phyloP scores from a whole-genome alignment of 2,113 vertebrate species.

The Etia nguti region DNA sequence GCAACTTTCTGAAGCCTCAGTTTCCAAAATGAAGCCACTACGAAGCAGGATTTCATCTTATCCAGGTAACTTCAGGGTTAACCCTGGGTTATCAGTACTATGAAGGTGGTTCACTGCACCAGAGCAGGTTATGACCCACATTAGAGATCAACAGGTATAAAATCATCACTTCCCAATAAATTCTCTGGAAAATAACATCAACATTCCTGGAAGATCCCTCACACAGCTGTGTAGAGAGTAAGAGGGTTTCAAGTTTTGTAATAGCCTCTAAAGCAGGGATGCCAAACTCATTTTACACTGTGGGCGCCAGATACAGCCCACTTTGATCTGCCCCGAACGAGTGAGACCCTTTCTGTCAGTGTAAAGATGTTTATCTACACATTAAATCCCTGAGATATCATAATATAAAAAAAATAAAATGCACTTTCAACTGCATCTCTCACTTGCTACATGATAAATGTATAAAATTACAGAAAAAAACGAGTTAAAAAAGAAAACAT shows the following conservation, averaged over 20 bases:
- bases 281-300: no score
- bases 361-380: no score
- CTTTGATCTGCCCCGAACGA: no score
- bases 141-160: neutral
- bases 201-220: neutral
- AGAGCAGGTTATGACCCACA: neutral
- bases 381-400: no score
- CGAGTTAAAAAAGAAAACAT: no score
- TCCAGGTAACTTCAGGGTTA: neutral
- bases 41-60: neutral
- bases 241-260: neutral
- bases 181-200: neutral
- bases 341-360: no score
- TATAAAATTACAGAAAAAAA: no score
- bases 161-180: neutral
- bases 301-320: no score
- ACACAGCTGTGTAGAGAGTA: neutral
- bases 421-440: no score
- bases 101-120: neutral
- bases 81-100: neutral
- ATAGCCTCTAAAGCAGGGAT: neutral
- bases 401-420: no score
- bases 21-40: neutral
- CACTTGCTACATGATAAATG: no score
- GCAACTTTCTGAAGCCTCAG: neutral